These are phyloP conservation scores for Meleagris gallopavo DNA, from an alignment of 2,113 vertebrate species.

Conservation along the genomic window DNA sequence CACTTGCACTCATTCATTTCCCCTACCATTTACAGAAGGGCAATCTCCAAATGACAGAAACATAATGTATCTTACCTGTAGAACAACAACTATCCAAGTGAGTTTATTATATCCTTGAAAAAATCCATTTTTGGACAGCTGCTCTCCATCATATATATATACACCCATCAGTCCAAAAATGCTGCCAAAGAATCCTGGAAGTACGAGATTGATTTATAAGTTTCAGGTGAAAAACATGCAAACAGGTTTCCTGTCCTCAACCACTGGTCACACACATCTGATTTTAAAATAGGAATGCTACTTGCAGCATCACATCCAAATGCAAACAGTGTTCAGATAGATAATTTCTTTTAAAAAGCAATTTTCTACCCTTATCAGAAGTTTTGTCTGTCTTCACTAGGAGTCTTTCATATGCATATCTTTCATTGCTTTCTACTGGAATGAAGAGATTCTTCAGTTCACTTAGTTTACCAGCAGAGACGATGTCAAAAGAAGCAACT, in stretches of 20 bases:
- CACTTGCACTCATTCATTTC: background rate
- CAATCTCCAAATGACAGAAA: background rate
- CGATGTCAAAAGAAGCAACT: background rate
- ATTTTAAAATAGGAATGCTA: background rate
- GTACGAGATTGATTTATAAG: conserved; percentile 19
- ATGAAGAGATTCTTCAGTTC: background rate
- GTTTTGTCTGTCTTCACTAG: background rate
- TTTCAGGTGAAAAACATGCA: background rate
- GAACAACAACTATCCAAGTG: conserved; percentile 92
- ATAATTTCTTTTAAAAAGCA: background rate
- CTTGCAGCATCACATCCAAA: background rate
- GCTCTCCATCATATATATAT: conserved; percentile 90
- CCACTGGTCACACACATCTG: background rate
- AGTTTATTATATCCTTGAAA: conserved; percentile 95
- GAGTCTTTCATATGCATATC: background rate
- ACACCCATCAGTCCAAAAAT: conserved; percentile 94
- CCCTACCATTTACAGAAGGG: background rate
- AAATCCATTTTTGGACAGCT: conserved; percentile 90
- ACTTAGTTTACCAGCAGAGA: background rate
- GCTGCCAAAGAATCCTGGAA: conserved; percentile 91
- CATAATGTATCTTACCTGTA: conserved; percentile 86
- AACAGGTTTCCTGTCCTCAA: background rate
- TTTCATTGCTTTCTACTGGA: background rate
- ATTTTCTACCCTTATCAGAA: background rate
- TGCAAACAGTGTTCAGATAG: background rate